phyloP scores from a whole-genome alignment of 1,140 invertebrate species.

The Eumaeus atala region DNA sequence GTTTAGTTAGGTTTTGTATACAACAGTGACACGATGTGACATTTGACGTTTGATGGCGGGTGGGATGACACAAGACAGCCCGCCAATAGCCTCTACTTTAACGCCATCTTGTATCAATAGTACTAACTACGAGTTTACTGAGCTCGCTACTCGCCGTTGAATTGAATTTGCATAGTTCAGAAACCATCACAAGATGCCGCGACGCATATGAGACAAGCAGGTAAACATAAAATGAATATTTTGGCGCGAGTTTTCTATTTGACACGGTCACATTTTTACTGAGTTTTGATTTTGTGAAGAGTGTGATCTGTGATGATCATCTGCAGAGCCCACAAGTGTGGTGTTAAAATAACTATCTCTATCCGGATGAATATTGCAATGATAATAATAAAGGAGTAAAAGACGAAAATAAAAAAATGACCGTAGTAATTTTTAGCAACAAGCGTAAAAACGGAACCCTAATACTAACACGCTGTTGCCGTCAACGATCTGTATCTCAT shows the following conservation, averaged over 20 bases:
- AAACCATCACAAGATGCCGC: constrained; percentile 39
- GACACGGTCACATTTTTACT: too few species aligned
- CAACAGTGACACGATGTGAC: constrained; percentile 47
- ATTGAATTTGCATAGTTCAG: constrained; percentile 39
- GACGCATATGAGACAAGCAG: constrained; percentile 13
- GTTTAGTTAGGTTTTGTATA: constrained; percentile 62
- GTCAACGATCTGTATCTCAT: too few species aligned
- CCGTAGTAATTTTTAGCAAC: too few species aligned
- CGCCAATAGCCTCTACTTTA: constrained; percentile 18
- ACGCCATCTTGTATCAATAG: constrained; percentile 41
- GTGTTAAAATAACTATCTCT: too few species aligned
- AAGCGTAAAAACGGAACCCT: too few species aligned
- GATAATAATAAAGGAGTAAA: too few species aligned
- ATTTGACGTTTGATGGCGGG: constrained; percentile 15
- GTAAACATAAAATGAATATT: constrained; percentile 3
- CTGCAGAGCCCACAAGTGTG: too few species aligned
- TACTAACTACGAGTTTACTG: constrained; percentile 10
- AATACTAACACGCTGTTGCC: too few species aligned
- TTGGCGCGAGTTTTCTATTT: constrained; percentile 27
- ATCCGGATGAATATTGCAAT: too few species aligned
- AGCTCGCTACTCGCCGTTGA: background rate
- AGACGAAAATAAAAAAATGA: too few species aligned
- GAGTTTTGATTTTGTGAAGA: too few species aligned
- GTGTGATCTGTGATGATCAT: too few species aligned
- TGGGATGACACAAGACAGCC: constrained; percentile 33